Percentiles rank a stretch among this genome's conserved stretches.
These are phyloP conservation scores for Phalacrocorax aristotelis DNA, from an alignment of 2,113 vertebrate genomes.

Conservation along the genomic window DNA sequence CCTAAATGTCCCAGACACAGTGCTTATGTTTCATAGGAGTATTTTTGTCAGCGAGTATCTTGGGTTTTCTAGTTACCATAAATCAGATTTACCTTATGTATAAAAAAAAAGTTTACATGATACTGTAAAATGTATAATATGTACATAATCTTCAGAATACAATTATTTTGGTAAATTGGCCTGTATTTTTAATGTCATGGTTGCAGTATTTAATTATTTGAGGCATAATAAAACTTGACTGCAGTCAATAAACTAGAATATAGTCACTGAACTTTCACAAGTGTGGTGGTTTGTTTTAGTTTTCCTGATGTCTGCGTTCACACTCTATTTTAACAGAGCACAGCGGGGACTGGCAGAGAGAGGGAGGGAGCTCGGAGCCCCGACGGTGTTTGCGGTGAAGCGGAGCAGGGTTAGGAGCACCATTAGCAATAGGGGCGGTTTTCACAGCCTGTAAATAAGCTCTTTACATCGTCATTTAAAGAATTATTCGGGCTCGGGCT, in stretches of 20 bases:
- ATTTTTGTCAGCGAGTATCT: constrained; percentile 52
- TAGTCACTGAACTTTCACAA: background rate
- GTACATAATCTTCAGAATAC: constrained; percentile 84
- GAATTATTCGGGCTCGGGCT: too few species aligned
- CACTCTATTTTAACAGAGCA: rapidly evolving
- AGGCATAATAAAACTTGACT: constrained; percentile 71
- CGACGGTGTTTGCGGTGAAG: rapidly evolving
- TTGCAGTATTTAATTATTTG: constrained; percentile 81
- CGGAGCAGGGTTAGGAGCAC: background rate
- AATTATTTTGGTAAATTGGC: constrained; percentile 83
- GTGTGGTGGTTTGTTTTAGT: background rate
- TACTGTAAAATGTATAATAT: constrained; percentile 86
- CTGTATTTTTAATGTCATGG: constrained; percentile 80
- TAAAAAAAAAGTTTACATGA: constrained; percentile 73
- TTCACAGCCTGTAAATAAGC: too few species aligned
- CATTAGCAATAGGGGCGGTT: rapidly evolving
- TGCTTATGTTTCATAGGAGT: constrained; percentile 55
- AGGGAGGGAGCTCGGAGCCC: background rate
- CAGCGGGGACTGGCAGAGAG: background rate
- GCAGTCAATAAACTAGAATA: constrained; percentile 70
- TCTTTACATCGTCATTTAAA: rapidly evolving
- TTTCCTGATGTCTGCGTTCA: background rate
- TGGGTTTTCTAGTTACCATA: constrained; percentile 65
- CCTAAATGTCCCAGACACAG: constrained; percentile 4
- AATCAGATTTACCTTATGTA: constrained; percentile 72